A percentile compares a stretch with the other conserved stretches of the same genome.
Conservation (phyloP, 2,797 vertebrate species). For the Alcedo quadribrachys region DNA sequence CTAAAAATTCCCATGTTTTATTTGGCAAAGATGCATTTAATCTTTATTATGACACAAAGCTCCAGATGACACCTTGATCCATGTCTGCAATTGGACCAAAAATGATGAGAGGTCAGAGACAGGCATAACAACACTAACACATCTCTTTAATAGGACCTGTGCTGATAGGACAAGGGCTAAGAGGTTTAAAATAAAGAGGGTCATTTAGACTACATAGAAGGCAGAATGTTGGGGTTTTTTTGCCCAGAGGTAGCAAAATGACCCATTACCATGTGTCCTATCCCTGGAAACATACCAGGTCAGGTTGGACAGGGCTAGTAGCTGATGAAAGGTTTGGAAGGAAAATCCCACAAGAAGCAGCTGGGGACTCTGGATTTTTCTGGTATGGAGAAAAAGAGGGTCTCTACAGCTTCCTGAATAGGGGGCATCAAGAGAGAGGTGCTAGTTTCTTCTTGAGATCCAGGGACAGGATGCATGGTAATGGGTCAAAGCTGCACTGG, state of each 20-base stretch:
- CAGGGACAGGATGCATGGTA: accelerated
- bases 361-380: not conserved
- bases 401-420: not conserved
- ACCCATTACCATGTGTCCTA: no score
- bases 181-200: not conserved
- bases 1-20: not conserved
- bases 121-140: not conserved
- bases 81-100: not conserved
- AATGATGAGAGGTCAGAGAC: not conserved
- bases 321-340: not conserved
- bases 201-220: not conserved
- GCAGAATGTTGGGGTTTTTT: not conserved
- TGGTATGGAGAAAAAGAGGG: not conserved
- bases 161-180: not conserved
- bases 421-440: not conserved
- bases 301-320: not conserved
- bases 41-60: not conserved
- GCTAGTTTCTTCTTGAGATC: not conserved
- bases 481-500: not conserved
- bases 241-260: not conserved
- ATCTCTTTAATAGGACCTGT: not conserved
- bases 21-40: not conserved
- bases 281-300: not conserved
- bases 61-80: not conserved
- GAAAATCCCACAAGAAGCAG: accelerated